Evolutionary conservation across 2,113 vertebrate species (phyloP).

Genomic region (Campylomormyrus tamandua): DNA sequence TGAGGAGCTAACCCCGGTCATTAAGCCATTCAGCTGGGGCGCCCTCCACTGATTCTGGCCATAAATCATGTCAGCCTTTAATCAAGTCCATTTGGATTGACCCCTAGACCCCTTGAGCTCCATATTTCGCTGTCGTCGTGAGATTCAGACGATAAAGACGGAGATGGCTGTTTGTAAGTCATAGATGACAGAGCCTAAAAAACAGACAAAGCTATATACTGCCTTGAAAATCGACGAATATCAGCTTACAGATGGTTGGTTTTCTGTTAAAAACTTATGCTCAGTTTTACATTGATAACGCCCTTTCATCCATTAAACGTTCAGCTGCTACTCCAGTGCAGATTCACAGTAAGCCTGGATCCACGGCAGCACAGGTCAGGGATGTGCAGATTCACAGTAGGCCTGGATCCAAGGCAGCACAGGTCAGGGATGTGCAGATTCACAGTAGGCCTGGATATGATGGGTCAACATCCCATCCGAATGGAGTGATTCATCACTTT

Average conservation of each 20-base stretch:
- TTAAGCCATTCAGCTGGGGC: neutral
- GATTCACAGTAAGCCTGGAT: neutral
- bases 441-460: neutral
- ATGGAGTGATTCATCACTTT: neutral
- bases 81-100: neutral
- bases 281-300: neutral
- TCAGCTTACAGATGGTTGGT: neutral
- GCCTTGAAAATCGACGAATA: neutral
- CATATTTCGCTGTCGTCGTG: neutral
- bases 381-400: too few species aligned
- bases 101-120: neutral
- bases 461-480: neutral
- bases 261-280: neutral
- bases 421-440: too few species aligned
- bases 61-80: constrained; percentile 1
- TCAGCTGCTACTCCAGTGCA: neutral
- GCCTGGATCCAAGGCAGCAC: too few species aligned
- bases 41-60: neutral
- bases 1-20: neutral
- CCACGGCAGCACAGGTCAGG: neutral
- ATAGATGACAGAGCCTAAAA: neutral
- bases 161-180: neutral
- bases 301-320: neutral
- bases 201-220: neutral
- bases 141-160: neutral